Conservation (phyloP, 1,140 invertebrate genomes). For the Rhyzopertha dominica region DNA sequence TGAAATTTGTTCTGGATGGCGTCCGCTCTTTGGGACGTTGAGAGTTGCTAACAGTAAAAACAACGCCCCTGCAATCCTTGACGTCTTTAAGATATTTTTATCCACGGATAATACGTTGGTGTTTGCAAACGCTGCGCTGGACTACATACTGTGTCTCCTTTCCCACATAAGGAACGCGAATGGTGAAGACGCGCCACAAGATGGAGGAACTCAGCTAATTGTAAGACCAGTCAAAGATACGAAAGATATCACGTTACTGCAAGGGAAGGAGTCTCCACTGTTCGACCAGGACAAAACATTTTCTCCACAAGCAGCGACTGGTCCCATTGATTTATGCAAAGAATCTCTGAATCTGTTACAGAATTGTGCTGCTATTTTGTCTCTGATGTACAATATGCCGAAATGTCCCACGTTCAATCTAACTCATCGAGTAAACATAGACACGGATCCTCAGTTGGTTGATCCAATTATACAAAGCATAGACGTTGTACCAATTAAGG, state of each 20-base stretch:
- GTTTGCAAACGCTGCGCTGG: constrained; percentile 88
- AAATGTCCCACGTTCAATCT: constrained; percentile 90
- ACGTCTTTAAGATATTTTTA: constrained; percentile 90
- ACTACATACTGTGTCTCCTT: constrained; percentile 86
- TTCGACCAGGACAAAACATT: constrained; percentile 24
- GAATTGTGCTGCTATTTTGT: constrained; percentile 78
- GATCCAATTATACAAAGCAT: constrained; percentile 79
- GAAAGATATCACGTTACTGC: constrained; percentile 1
- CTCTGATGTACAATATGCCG: constrained; percentile 91
- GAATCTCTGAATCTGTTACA: constrained; percentile 82
- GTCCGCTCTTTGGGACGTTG: constrained; percentile 85
- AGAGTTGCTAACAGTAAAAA: constrained; percentile 67
- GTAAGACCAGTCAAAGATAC: constrained; percentile 8
- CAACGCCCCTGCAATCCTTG: constrained; percentile 71
- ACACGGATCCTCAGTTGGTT: constrained; percentile 70
- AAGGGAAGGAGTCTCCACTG: constrained; percentile 14
- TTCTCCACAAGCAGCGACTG: constrained; percentile 12
- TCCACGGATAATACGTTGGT: constrained; percentile 88
- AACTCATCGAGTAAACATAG: constrained; percentile 78
- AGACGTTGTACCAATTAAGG: constrained; percentile 55
- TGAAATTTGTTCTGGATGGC: constrained; percentile 90
- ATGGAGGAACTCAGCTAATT: constrained; percentile 8
- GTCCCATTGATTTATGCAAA: constrained; percentile 64
- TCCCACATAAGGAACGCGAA: constrained; percentile 57
- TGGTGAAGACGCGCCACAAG: constrained; percentile 38